These are phyloP conservation scores for Patiria miniata DNA, from an alignment of 35 echinoderm and acorn worm genomes.

Conservation along the genomic window DNA sequence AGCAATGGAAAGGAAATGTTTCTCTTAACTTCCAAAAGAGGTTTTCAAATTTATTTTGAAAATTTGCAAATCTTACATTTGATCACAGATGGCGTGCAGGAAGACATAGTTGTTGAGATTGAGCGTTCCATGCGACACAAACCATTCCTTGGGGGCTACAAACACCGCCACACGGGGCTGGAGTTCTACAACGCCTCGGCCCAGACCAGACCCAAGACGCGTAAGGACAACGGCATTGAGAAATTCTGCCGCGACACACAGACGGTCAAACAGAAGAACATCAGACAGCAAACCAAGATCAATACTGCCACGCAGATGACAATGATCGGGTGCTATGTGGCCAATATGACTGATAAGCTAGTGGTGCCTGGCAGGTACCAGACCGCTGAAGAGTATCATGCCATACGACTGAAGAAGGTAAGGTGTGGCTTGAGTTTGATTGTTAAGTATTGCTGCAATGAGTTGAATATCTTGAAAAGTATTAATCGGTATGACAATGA, in stretches of 20 bases:
- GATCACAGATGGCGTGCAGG: slow-evolving; percentile 73
- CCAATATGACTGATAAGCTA: slow-evolving; percentile 95
- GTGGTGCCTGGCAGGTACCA: slow-evolving; percentile 83
- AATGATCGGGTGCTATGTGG: slow-evolving; percentile 84
- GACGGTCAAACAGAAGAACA: slow-evolving; percentile 82
- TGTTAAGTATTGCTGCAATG: too few relatives aligned
- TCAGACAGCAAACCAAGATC: slow-evolving; percentile 68
- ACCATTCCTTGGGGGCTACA: slow-evolving; percentile 90
- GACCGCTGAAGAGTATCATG: slow-evolving; percentile 84
- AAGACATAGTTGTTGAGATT: slow-evolving; percentile 95
- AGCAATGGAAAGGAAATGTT: too few relatives aligned
- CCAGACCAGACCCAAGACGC: slow-evolving; percentile 77
- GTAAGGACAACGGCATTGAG: slow-evolving; percentile 82
- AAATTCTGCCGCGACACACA: slow-evolving; percentile 96
- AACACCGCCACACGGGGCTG: slow-evolving; percentile 60
- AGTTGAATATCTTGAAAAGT: too few relatives aligned
- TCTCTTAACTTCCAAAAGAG: too few relatives aligned
- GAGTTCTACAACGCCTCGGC: slow-evolving; percentile 90
- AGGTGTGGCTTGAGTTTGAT: slow-evolving; percentile 16
- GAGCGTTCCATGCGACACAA: slow-evolving; percentile 84
- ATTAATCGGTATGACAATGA: too few relatives aligned
- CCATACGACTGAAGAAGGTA: slow-evolving; percentile 81
- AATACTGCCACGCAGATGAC: slow-evolving; percentile 98
- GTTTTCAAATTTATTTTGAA: neutral
- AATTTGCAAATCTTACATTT: neutral